Conservation (phyloP, 2,888 invertebrate genomes). For the Coecobrya sp. region DNA sequence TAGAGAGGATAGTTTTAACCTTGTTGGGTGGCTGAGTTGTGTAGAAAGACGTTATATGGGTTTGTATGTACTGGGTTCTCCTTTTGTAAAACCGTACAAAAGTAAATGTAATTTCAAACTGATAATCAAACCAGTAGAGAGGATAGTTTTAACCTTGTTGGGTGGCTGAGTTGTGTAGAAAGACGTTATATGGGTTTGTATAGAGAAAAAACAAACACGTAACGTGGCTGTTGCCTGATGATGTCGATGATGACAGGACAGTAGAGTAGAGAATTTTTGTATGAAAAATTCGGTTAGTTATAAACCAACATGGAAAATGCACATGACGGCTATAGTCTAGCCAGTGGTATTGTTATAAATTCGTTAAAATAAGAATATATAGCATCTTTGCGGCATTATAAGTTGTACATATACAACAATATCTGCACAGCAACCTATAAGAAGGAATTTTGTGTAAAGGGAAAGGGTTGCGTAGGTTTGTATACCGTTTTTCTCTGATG, state of each 20-base stretch:
- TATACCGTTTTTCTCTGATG: conserved; percentile 19
- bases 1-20: no score
- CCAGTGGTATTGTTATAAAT: not conserved
- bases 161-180: no score
- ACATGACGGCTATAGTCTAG: not conserved
- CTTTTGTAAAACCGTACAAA: not conserved
- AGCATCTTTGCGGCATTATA: not conserved
- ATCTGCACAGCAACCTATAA: no score
- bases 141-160: not conserved
- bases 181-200: no score
- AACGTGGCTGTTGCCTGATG: conserved; percentile 72
- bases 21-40: no score
- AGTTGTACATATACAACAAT: not conserved
- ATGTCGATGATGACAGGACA: conserved; percentile 75
- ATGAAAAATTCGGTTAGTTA: not conserved
- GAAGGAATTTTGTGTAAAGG: no score
- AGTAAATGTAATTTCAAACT: not conserved
- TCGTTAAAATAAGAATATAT: not conserved
- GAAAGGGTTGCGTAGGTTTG: no score
- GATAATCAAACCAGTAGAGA: no score
- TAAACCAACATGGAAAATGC: not conserved
- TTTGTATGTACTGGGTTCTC: not conserved
- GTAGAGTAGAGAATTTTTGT: not conserved
- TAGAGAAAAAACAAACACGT: not conserved
- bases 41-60: no score